A percentile compares a stretch with the other conserved stretches of the same genome.
phyloP scores from a whole-genome alignment of 2,797 vertebrate species.

The Adrianichthys oophorus region DNA sequence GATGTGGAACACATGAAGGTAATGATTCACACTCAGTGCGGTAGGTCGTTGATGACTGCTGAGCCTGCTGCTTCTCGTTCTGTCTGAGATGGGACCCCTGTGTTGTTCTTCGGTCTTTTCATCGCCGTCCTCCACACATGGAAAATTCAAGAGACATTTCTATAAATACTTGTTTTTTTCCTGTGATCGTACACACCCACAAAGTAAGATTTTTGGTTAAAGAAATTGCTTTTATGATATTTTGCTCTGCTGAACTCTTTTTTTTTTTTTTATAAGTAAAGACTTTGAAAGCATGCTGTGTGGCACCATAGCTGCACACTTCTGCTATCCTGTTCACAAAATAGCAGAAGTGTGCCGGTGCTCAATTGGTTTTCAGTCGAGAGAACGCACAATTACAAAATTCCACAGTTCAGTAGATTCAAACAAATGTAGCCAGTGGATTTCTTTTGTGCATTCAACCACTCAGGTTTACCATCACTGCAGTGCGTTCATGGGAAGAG shows the following conservation, averaged over 20 bases:
- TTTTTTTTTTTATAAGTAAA: conserved; percentile 8
- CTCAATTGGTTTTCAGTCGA: conserved; percentile 27
- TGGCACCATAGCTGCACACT: conserved; percentile 43
- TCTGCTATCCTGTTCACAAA: conserved; percentile 5
- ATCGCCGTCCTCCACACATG: conserved; percentile 17
- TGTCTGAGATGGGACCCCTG: conserved; percentile 42
- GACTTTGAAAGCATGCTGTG: conserved; percentile 32
- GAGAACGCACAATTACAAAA: conserved; percentile 14
- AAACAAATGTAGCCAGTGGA: conserved; percentile 12
- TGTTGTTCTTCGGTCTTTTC: conserved; percentile 29
- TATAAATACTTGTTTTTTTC: conserved; percentile 2
- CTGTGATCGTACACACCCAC: background rate
- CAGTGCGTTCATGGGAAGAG: conserved; percentile 7
- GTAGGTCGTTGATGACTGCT: conserved; percentile 69
- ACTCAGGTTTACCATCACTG: conserved; percentile 13
- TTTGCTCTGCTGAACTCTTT: conserved; percentile 32
- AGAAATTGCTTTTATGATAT: conserved; percentile 6
- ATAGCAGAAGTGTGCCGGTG: conserved; percentile 41
- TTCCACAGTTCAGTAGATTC: conserved; percentile 22
- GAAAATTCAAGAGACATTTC: conserved; percentile 35
- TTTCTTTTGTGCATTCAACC: conserved; percentile 8
- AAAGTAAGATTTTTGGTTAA: conserved; percentile 1
- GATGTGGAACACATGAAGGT: conserved; percentile 79
- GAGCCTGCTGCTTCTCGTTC: conserved; percentile 57
- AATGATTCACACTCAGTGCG: conserved; percentile 77